These are phyloP conservation scores for Himantopus leucocephalus DNA, from an alignment of 2,113 vertebrate genomes.

Conservation along the genomic window DNA sequence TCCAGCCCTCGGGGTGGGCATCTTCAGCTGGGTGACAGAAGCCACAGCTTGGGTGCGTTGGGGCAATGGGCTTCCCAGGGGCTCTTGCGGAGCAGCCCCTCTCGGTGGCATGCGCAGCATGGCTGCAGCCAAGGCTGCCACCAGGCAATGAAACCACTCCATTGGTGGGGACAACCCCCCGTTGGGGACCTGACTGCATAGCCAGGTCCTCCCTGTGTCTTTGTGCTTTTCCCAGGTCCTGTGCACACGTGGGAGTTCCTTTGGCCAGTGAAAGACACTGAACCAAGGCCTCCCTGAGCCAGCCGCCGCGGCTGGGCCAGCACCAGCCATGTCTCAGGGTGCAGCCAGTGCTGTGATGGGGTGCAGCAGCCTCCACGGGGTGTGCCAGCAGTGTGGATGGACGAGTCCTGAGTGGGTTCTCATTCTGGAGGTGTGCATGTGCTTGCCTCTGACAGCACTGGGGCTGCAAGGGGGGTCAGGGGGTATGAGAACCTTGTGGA, in stretches of 20 bases:
- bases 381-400: not conserved
- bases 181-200: not conserved
- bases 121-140: not conserved
- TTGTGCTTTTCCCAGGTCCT: not conserved
- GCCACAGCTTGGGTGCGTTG: rapidly evolving
- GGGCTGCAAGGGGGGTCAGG: not conserved
- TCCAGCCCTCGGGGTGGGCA: not conserved
- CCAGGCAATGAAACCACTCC: not conserved
- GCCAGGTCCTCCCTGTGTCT: not conserved
- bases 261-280: not conserved
- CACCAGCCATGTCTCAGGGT: rapidly evolving
- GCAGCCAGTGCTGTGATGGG: rapidly evolving
- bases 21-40: rapidly evolving
- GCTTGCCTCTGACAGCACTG: not conserved
- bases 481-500: rapidly evolving
- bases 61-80: rapidly evolving
- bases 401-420: not conserved
- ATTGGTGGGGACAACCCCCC: rapidly evolving
- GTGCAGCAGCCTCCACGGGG: not conserved
- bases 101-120: rapidly evolving
- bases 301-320: not conserved
- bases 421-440: rapidly evolving
- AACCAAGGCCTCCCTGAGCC: rapidly evolving
- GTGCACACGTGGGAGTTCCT: rapidly evolving
- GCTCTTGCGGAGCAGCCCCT: not conserved